Evolutionary conservation across 2,797 vertebrate genomes (phyloP), one percentile per base, ranked within the genome.

Genomic region (Arrhamphus sclerolepis): DNA sequence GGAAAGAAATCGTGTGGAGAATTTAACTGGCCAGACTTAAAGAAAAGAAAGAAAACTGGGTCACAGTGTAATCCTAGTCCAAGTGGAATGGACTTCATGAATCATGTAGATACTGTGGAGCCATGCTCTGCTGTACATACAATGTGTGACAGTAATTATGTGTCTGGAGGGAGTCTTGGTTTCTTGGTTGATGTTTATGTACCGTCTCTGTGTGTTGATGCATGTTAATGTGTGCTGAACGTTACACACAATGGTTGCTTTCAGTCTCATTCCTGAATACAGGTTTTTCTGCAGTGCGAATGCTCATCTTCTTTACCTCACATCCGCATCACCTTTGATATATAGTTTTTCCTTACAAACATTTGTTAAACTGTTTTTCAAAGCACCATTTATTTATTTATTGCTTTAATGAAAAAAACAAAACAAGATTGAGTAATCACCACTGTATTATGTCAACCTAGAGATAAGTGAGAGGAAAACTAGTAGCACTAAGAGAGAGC

Each of bases 61-160:
- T 88, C 85, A 89, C 42, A 75, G 52, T 64, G 68, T 59, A 52
- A 67, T 71, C 59, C 57, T 48, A 52, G 59, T 78, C 75, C 66
- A 56, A 70, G 72, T 72, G 81, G 60, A 78, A 80, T 64, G 68
- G 72, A 18, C 67, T 42, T 77, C 83, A 87, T 89, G 71, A 86
- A 88, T 86, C 63, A 87, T 89, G 83, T 64, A 87, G 44, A 46
- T 61, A 56, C 20, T 68, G 56, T 78, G 31, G 56, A 85, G 71
- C 69, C 42, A 4, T 72, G 56, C n/a, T n/a, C 9, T 50, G 46
- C 6, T 51, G 49, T 53, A 49, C 59, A 68, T 31, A 28, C 31
- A 47, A 34, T 21, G 39, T 70, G 65, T 43, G 38, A 63, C 56
- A 20, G 49, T 62, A 41, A 54, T 57, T 59, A 62, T 68, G 51